A percentile compares a stretch with the other conserved stretches of the same genome.
Conservation (phyloP, 2,797 vertebrate species). For the Sternarchorhynchus goeldii region DNA sequence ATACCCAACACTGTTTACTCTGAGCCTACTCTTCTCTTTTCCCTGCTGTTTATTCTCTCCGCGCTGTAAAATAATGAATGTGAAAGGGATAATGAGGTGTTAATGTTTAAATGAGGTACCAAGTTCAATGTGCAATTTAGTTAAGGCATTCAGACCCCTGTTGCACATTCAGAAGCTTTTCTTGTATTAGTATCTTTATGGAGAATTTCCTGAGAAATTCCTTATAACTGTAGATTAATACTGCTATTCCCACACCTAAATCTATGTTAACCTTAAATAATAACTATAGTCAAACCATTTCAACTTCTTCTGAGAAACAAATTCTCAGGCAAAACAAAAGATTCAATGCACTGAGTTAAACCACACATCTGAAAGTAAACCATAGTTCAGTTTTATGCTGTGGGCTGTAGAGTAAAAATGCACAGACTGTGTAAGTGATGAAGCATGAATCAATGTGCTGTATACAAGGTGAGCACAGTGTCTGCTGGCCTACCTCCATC, state of each 20-base stretch:
- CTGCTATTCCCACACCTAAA: background rate
- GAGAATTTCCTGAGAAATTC: background rate
- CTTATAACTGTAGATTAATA: background rate
- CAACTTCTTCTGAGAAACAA: too few species aligned
- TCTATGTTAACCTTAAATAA: too few species aligned
- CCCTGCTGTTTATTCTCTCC: constrained; percentile 47
- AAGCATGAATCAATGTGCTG: too few species aligned
- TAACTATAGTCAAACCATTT: too few species aligned
- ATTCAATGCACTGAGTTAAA: too few species aligned
- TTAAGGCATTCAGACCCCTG: constrained; percentile 25
- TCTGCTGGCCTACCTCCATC: too few species aligned
- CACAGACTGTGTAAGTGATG: too few species aligned
- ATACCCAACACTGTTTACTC: constrained; percentile 49
- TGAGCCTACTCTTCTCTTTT: constrained; percentile 45
- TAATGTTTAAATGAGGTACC: constrained; percentile 45
- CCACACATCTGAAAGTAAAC: too few species aligned
- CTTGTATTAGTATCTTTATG: background rate
- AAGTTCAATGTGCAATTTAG: constrained; percentile 16
- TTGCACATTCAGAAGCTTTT: constrained; percentile 28
- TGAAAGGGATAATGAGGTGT: constrained; percentile 37
- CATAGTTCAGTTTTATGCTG: too few species aligned
- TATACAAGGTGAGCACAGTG: too few species aligned
- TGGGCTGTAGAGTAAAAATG: too few species aligned
- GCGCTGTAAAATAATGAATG: constrained; percentile 43
- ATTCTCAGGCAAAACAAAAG: too few species aligned